Evolutionary conservation across 1,140 invertebrate species (phyloP).

Genomic region (Mizuhopecten yessoensis): DNA sequence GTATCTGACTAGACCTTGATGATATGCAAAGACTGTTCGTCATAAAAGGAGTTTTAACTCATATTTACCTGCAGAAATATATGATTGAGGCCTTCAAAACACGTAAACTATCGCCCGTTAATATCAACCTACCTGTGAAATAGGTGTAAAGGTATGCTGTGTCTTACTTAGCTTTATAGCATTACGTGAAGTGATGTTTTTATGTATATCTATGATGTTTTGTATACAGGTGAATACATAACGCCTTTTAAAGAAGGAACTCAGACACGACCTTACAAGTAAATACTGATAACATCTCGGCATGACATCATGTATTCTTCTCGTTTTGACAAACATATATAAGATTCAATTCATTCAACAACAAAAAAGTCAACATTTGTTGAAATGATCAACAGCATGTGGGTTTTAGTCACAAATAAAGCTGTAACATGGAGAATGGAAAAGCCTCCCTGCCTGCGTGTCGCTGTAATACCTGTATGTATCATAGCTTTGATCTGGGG

Average conservation of each 20-base stretch:
- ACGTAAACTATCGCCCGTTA: background rate
- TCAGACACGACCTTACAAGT: constrained; percentile 6
- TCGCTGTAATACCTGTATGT: background rate
- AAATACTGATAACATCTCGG: background rate
- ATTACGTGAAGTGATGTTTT: background rate
- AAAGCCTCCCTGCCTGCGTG: background rate
- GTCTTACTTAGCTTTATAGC: background rate
- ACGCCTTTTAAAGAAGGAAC: background rate
- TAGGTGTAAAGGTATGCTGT: background rate
- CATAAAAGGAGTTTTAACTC: background rate
- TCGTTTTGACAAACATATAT: background rate
- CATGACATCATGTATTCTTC: background rate
- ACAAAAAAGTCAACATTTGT: background rate
- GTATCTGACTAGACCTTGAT: background rate
- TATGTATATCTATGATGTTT: background rate
- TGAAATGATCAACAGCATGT: background rate
- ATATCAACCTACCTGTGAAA: background rate
- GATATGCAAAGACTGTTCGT: background rate
- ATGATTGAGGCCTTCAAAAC: background rate
- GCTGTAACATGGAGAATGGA: background rate
- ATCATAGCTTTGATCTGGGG: background rate
- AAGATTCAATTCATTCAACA: background rate
- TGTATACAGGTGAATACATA: constrained; percentile 28
- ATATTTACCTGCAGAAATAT: constrained; percentile 28
- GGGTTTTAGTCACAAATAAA: background rate